phyloP scores from a whole-genome alignment of 2,113 vertebrate genomes.

The Rhizomys pruinosus region DNA sequence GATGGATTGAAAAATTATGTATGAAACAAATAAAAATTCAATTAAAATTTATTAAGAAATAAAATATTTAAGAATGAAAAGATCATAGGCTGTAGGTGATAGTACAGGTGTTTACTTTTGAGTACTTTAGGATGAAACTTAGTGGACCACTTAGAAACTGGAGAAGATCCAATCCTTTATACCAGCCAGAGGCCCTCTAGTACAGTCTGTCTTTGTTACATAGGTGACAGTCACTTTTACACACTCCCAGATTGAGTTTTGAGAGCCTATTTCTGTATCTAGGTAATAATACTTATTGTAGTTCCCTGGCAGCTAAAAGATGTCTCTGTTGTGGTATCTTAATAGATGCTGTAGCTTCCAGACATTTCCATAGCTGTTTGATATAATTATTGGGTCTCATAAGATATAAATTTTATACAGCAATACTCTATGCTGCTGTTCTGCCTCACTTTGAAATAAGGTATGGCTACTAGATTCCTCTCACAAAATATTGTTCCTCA shows the following conservation, averaged over 20 bases:
- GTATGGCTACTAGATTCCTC: constrained; percentile 60
- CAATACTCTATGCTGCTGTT: constrained; percentile 26
- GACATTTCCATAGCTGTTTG: constrained; percentile 74
- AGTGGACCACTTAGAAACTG: neutral
- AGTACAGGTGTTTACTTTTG: neutral
- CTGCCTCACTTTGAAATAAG: constrained; percentile 73
- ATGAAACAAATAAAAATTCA: no score
- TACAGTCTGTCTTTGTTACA: constrained; percentile 5
- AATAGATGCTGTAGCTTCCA: constrained; percentile 61
- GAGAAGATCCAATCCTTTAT: neutral
- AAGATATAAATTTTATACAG: constrained; percentile 69
- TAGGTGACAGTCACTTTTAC: neutral
- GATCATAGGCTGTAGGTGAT: neutral
- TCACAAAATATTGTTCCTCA: constrained; percentile 54
- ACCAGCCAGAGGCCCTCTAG: neutral
- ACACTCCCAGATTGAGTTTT: neutral
- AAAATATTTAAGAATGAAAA: constrained; percentile 27
- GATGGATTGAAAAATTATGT: no score
- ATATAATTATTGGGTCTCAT: constrained; percentile 77
- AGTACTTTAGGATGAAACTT: neutral
- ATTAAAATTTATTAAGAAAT: no score
- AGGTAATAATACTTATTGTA: neutral
- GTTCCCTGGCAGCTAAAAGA: constrained; percentile 22
- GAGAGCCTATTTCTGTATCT: neutral
- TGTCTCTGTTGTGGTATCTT: constrained; percentile 54